Evolutionary conservation across 2,797 vertebrate genomes (phyloP).

Genomic region (Pangasius larnaudii): DNA sequence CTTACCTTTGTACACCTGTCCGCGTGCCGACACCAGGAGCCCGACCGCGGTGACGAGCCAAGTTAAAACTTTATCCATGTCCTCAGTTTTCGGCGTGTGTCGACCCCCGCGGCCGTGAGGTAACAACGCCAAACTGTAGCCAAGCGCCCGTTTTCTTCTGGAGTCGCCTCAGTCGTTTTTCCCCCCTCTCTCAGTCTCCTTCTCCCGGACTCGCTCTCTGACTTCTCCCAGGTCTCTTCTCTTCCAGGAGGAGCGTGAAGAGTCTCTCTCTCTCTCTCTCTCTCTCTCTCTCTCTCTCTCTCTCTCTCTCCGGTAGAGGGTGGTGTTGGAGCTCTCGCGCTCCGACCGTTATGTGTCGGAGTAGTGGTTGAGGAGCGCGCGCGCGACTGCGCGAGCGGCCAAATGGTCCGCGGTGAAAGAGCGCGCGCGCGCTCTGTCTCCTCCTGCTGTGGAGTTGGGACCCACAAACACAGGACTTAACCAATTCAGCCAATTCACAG

Average conservation of each 20-base stretch:
- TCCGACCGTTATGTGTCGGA: slow-evolving; percentile 11
- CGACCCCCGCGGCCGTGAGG: slow-evolving; percentile 71
- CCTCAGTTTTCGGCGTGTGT: slow-evolving; percentile 65
- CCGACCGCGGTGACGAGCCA: slow-evolving; percentile 73
- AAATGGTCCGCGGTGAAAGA: not conserved
- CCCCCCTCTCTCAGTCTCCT: slow-evolving; percentile 1
- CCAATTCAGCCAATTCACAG: not conserved
- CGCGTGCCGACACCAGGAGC: slow-evolving; percentile 72
- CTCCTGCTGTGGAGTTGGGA: not conserved
- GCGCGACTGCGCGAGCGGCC: not conserved
- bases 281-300: slow-evolving; percentile 12
- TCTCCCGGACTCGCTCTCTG: slow-evolving; percentile 10
- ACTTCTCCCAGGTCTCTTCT: slow-evolving; percentile 32
- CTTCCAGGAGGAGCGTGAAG: slow-evolving; percentile 15
- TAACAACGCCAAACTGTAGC: slow-evolving; percentile 67
- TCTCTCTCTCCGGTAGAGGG: slow-evolving; percentile 73
- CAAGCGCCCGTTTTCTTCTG: slow-evolving; percentile 8
- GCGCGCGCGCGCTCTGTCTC: not conserved
- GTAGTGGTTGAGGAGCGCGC: not conserved
- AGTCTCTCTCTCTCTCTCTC: not conserved
- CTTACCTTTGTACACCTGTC: slow-evolving; percentile 84
- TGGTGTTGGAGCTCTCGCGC: slow-evolving; percentile 53
- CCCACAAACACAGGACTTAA: not conserved
- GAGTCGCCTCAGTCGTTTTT: slow-evolving; percentile 9
- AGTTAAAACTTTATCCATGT: slow-evolving; percentile 83